Evolutionary conservation across 2,113 vertebrate species (phyloP).

Genomic region (Oceanites oceanicus): DNA sequence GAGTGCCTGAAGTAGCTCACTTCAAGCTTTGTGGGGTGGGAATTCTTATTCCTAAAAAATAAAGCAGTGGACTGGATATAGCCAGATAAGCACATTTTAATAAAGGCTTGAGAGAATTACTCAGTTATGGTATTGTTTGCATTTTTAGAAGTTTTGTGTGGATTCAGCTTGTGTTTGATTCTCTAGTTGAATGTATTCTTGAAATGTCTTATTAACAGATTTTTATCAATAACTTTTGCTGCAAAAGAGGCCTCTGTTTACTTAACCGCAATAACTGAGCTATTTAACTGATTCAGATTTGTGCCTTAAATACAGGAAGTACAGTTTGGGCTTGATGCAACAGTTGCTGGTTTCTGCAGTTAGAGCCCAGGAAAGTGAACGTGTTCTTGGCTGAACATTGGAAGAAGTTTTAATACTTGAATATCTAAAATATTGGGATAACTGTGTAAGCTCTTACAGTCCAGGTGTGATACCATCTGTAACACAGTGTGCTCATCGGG

Average conservation of each 20-base stretch:
- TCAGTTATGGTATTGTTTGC: not conserved
- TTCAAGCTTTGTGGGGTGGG: not conserved
- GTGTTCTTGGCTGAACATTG: not conserved
- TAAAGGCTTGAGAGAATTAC: not conserved
- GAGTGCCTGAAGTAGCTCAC: rapidly evolving
- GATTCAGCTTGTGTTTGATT: not conserved
- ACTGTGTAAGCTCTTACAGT: not conserved
- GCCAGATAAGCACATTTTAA: not conserved
- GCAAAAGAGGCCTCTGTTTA: not conserved
- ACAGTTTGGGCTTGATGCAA: not conserved
- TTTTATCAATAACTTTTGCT: not conserved
- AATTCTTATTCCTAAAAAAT: not conserved
- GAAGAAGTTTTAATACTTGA: not conserved
- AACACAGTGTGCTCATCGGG: rapidly evolving
- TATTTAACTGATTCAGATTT: not conserved
- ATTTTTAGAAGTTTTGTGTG: not conserved
- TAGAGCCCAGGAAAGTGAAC: rapidly evolving
- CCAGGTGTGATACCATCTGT: rapidly evolving
- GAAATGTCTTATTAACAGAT: not conserved
- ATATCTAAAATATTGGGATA: not conserved
- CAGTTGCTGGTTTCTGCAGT: not conserved
- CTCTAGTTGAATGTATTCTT: not conserved
- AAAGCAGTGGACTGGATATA: not conserved
- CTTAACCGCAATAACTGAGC: not conserved
- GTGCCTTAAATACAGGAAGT: not conserved